Conservation (phyloP, 92 coral and sea anemone species). For the Actinernus sp. region DNA sequence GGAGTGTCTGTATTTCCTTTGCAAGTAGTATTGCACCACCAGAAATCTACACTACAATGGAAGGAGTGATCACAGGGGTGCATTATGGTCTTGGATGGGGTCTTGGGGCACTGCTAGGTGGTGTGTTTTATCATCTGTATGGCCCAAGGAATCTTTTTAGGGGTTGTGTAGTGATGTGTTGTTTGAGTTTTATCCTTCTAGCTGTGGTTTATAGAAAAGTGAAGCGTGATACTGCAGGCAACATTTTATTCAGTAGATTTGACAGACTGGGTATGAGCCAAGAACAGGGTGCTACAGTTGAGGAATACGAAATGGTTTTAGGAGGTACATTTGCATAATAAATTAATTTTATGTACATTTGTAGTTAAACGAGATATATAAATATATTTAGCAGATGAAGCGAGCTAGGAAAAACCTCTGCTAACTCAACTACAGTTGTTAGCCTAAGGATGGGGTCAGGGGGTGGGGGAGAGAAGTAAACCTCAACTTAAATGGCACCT, state of each 20-base stretch:
- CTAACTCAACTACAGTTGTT: too few relatives aligned
- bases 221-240: background rate
- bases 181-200: conserved; percentile 17
- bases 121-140: conserved; percentile 33
- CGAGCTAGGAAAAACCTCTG: too few relatives aligned
- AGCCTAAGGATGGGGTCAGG: too few relatives aligned
- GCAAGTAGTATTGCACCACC: conserved; percentile 40
- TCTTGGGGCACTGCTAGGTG: conserved; percentile 37
- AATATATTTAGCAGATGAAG: too few relatives aligned
- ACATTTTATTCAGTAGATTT: background rate
- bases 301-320: background rate
- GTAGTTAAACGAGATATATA: too few relatives aligned
- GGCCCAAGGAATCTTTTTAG: conserved; percentile 41
- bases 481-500: too few relatives aligned
- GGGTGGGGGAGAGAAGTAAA: too few relatives aligned
- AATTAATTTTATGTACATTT: too few relatives aligned
- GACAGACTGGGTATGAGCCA: background rate
- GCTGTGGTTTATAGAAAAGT: conserved; percentile 21
- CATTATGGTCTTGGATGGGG: conserved; percentile 67
- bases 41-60: conserved; percentile 39
- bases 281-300: background rate
- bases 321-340: background rate
- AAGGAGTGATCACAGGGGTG: conserved; percentile 39
- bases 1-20: conserved; percentile 43
- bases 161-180: conserved; percentile 27